Conservation (phyloP, 2,888 invertebrate species). For the Catocala nupta region DNA sequence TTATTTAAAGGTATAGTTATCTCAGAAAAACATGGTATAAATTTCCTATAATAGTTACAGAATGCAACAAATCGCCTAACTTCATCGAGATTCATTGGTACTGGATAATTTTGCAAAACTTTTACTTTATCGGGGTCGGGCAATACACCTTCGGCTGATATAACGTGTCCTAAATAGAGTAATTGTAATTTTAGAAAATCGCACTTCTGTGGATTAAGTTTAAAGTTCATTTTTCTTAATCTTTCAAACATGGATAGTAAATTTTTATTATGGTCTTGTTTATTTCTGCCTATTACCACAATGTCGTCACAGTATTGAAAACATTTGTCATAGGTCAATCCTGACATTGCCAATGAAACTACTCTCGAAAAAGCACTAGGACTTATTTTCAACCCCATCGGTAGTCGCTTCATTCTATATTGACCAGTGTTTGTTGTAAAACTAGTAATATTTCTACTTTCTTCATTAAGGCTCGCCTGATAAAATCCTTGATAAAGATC, state of each 20-base stretch:
- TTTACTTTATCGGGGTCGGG: conserved; percentile 9
- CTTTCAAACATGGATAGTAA: conserved; percentile 6
- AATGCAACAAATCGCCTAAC: conserved; percentile 2
- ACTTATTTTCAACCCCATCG: background rate
- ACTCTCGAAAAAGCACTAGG: background rate
- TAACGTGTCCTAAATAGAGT: conserved; percentile 14
- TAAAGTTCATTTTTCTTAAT: conserved; percentile 17
- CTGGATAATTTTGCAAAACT: conserved; percentile 6
- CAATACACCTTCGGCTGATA: conserved; percentile 10
- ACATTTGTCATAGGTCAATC: conserved; percentile 5
- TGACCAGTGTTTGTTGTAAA: too few relatives aligned
- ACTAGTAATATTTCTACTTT: too few relatives aligned
- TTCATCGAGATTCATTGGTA: conserved; percentile 7
- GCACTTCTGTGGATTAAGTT: conserved; percentile 17
- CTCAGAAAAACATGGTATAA: conserved; percentile 27
- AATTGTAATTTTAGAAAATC: conserved; percentile 16
- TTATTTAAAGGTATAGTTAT: conserved; percentile 28
- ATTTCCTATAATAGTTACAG: conserved; percentile 21
- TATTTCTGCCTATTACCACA: background rate
- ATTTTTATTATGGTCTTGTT: conserved; percentile 2
- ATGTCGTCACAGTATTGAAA: conserved; percentile 5
- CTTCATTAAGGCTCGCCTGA: too few relatives aligned
- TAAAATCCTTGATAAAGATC: too few relatives aligned
- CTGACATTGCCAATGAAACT: conserved; percentile 7
- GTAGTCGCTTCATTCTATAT: background rate